Evolutionary conservation across 2,888 invertebrate species (phyloP).

Genomic region (Baccha elongata): DNA sequence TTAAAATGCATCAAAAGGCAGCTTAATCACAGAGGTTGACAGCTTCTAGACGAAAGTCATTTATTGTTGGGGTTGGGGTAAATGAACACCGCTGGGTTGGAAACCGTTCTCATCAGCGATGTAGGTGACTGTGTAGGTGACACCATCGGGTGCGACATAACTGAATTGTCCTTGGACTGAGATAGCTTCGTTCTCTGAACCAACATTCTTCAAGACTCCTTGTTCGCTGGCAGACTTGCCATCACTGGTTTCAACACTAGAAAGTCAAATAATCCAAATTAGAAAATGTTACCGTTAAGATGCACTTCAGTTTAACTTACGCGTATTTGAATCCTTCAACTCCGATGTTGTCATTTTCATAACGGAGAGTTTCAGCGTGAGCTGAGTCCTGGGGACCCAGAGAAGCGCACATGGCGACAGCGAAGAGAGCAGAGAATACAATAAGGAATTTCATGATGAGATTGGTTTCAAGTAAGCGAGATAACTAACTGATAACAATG

Average conservation of each 20-base stretch:
- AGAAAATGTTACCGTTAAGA: neutral
- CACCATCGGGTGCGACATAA: constrained; percentile 1
- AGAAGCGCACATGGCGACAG: constrained; percentile 76
- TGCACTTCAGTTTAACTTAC: constrained; percentile 82
- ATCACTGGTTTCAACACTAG: constrained; percentile 78
- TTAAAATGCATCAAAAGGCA: too few relatives aligned
- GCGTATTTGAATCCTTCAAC: constrained; percentile 84
- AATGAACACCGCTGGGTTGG: constrained; percentile 21
- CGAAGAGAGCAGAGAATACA: constrained; percentile 77
- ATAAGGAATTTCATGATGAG: constrained; percentile 77
- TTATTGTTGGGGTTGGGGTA: too few relatives aligned
- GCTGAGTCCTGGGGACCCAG: constrained; percentile 45
- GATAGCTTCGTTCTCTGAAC: constrained; percentile 1
- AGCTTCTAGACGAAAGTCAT: too few relatives aligned
- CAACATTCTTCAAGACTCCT: constrained; percentile 5
- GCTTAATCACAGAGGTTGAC: too few relatives aligned
- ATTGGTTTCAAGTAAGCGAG: constrained; percentile 17
- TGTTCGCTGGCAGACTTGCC: constrained; percentile 72
- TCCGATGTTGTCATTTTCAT: constrained; percentile 83
- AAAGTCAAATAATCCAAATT: neutral
- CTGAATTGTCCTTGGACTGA: constrained; percentile 3
- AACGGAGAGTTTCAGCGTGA: constrained; percentile 84
- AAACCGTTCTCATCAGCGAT: constrained; percentile 19
- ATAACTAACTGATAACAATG: constrained; percentile 12
- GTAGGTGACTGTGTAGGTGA: neutral